phyloP scores from a whole-genome alignment of 2,113 vertebrate species.

The Engraulis encrasicolus region DNA sequence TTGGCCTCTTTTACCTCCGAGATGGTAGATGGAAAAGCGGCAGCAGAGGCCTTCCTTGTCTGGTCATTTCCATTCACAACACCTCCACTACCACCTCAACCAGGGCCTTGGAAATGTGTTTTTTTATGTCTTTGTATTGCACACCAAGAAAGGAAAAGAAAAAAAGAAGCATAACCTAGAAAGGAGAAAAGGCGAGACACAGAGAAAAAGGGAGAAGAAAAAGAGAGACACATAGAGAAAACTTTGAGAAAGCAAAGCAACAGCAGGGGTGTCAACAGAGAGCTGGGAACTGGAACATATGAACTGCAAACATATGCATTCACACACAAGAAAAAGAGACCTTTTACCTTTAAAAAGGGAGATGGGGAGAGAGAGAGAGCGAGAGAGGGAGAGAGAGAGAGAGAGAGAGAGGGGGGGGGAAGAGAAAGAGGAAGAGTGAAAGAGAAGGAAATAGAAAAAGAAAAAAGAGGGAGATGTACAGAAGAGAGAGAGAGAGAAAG shows the following conservation, averaged over 20 bases:
- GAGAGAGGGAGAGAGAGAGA: background rate
- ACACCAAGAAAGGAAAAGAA: background rate
- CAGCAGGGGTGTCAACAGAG: background rate
- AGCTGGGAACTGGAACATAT: background rate
- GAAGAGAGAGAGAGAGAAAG: no score
- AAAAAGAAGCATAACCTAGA: background rate
- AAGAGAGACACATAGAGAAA: background rate
- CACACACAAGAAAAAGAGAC: background rate
- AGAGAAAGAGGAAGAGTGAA: background rate
- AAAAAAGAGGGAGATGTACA: no score
- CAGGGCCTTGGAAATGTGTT: background rate
- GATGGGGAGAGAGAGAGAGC: no score
- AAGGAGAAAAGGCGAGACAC: background rate
- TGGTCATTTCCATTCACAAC: background rate
- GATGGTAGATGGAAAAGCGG: no score
- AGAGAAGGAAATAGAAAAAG: background rate
- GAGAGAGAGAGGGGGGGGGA: background rate
- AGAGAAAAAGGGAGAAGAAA: background rate
- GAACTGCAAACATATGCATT: constrained; percentile 12
- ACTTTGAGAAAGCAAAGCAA: background rate
- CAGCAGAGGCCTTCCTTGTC: background rate
- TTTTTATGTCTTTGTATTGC: no score
- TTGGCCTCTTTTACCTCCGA: background rate
- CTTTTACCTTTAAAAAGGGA: background rate
- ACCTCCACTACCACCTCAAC: background rate